Base-by-base conservation (phyloP, 2,113 vertebrate genomes). In the Bujurquina vittata region DNA sequence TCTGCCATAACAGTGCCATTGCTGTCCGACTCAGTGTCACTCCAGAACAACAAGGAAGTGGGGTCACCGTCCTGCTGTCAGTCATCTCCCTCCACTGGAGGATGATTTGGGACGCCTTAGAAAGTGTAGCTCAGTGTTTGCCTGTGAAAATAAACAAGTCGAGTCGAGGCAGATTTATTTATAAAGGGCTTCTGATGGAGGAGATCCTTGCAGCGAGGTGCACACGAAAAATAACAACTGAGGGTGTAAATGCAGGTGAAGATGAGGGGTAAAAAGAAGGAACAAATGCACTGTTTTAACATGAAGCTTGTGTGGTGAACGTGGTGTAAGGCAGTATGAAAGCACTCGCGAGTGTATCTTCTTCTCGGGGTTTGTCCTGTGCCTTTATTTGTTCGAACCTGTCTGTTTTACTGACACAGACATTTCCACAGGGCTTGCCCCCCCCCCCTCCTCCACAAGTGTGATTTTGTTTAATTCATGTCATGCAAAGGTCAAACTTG, bases 61-160 rank as follows among this genome's bases (percentile, higher is more conserved):
- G 81, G 86, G 87, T 89, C 91, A 81, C 62, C 78, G 15, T 82
- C 77, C 83, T 33, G 84, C 87, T 89, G 91, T 91, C 93, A 93
- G 61, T 90, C 83, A 88, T 88, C 58, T 76, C 22, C 22, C 60
- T 43, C 52, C 2, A 14, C 75, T 59, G 76, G 69, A 86, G 69
- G 73, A 85, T 84, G 90, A 82, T 57, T 88, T 37, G 52, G 84
- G 77, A 72, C 2, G 46, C 37, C 84, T 85, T 43, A 46, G 29
- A 85, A 81, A 86, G 76, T 55, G 33, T 22, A 77, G 79, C 84
- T 85, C 54, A 12, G 79, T 72, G 75, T 79, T 84, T 61, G 78
- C 35, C 74, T 65, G 54, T 52, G 49, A 79, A 81, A 73, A 84
- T 77, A 46, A 67, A 76, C 83, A 76, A 87, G 84, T 89, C 80